These are phyloP conservation scores for Mactromeris polynyma DNA, from an alignment of 2,888 invertebrate genomes.

Conservation along the genomic window DNA sequence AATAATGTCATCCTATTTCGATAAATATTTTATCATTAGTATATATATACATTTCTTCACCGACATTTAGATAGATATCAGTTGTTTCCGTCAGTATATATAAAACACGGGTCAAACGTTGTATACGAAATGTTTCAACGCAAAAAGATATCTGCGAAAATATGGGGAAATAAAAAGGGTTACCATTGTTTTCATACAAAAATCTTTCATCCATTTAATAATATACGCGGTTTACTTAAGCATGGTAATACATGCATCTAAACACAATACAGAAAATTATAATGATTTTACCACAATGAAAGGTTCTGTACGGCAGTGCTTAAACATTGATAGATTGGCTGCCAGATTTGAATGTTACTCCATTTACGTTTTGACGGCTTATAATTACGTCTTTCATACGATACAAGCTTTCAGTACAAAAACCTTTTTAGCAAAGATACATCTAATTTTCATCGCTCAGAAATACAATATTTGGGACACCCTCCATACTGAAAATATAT, in stretches of 20 bases:
- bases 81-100: too few relatives aligned
- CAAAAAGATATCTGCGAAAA: too few relatives aligned
- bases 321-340: constrained; percentile 6
- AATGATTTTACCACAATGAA: constrained; percentile 12
- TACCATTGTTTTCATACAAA: too few relatives aligned
- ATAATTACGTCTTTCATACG: constrained; percentile 16
- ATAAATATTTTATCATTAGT: too few relatives aligned
- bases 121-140: too few relatives aligned
- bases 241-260: background rate
- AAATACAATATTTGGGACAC: constrained; percentile 22
- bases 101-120: too few relatives aligned
- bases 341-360: constrained; percentile 7
- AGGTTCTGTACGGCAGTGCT: background rate
- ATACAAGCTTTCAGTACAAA: constrained; percentile 17
- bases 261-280: background rate
- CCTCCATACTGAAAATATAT: constrained; percentile 20
- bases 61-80: too few relatives aligned
- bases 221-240: background rate
- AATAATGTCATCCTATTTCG: too few relatives aligned
- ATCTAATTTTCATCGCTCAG: constrained; percentile 15
- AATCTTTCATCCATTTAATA: too few relatives aligned
- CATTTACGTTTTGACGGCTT: constrained; percentile 6
- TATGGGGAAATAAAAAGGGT: background rate
- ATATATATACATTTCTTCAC: too few relatives aligned
- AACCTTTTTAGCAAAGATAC: constrained; percentile 23